Evolutionary conservation across 2,797 vertebrate genomes (phyloP), one percentile per base, ranked within the genome.

Genomic region (Pseudochromis fuscus): DNA sequence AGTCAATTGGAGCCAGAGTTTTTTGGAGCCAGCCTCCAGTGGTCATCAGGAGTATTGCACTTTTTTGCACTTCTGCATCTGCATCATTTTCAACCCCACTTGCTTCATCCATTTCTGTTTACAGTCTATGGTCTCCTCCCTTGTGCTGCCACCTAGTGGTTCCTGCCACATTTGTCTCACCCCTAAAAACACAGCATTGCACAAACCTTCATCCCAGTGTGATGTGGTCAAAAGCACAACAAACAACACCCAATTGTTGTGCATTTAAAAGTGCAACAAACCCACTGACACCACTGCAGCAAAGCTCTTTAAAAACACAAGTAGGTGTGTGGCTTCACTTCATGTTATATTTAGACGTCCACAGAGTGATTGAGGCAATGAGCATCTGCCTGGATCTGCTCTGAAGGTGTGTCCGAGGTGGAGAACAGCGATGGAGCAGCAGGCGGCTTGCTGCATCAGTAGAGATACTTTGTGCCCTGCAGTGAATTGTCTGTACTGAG

Each of bases 371-470:
- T 42, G n/a, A 42, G 18, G 8, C 18, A 2, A 40, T 33, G 31
- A 33, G 7, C 31, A 33, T 8, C n/a, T n/a, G 31, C 12, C 12
- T 33, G 31, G 8, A 33, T 33, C 31, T 12, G 5, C 5, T 33
- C 5, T 33, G 2, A 37, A 37, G 4, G 15, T 7, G 45, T 27
- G 28, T 37, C 12, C 11, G 53, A 23, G 24, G 18, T 31, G 19
- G 10, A 76, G 12, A 52, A 46, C 19, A 28, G 30, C 42, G 24
- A 24, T 18, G 35, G 9, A 77, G 44, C 64, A 83, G 71, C 42
- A 30, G 73, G 73, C 9, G 18, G 25, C 37, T 50, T 75, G 42
- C 65, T 70, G 81, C 80, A 57, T 77, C 65, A 76, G 45, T 64
- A 18, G 49, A 73, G 57, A 38, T 44, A 57, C 44, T 21, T 52